Conservation (phyloP, 2,888 invertebrate species). For the Cryptocephalus moraei region DNA sequence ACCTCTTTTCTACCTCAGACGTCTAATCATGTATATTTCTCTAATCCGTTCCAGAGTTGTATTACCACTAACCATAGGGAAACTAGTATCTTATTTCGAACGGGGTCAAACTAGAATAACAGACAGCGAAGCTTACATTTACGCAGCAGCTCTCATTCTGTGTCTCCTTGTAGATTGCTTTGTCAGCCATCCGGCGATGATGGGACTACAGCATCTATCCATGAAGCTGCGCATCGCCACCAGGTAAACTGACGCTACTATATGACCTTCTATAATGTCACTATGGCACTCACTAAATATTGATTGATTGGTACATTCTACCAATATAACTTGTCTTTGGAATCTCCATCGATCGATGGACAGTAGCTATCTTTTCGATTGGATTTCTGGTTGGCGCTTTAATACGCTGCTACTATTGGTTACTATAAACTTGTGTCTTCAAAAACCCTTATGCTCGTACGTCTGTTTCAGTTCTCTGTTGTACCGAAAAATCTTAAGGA, state of each 20-base stretch:
- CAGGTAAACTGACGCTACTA: slow-evolving; percentile 34
- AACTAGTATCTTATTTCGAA: slow-evolving; percentile 52
- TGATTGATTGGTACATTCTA: too few species aligned
- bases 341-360: too few species aligned
- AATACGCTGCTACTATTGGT: too few species aligned
- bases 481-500: slow-evolving; percentile 47
- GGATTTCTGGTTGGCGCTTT: too few species aligned
- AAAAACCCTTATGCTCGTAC: too few species aligned
- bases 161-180: slow-evolving; percentile 25
- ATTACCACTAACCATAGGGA: slow-evolving; percentile 46
- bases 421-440: too few species aligned
- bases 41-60: slow-evolving; percentile 23
- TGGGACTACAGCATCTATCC: slow-evolving; percentile 72
- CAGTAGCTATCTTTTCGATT: too few species aligned
- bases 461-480: slow-evolving; percentile 2
- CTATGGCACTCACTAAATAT: too few species aligned
- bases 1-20: neutral
- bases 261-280: too few species aligned
- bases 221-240: slow-evolving; percentile 78
- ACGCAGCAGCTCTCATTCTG: slow-evolving; percentile 58
- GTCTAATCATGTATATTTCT: neutral
- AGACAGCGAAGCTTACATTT: slow-evolving; percentile 58
- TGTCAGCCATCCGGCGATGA: slow-evolving; percentile 69
- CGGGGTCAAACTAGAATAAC: slow-evolving; percentile 26
- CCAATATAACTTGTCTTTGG: too few species aligned